Percentiles rank a stretch among this genome's conserved stretches.
These are phyloP conservation scores for Platysternon megacephalum DNA, from an alignment of 2,113 vertebrate genomes.

Conservation along the genomic window DNA sequence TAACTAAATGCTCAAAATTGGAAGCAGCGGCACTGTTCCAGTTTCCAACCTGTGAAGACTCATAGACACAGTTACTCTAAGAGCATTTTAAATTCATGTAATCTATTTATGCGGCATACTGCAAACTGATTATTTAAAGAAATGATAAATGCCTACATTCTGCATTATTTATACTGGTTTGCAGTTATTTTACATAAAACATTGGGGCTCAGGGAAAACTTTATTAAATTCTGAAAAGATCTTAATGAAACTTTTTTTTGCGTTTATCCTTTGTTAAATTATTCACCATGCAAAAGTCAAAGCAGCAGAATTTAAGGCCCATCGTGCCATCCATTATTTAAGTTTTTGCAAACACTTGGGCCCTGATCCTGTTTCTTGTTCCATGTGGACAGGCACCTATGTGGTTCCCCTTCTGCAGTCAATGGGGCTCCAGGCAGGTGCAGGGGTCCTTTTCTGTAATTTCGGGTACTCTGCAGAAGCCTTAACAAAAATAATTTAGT, in stretches of 20 bases:
- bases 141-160: neutral
- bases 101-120: neutral
- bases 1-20: neutral
- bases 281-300: neutral
- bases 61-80: neutral
- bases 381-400: neutral
- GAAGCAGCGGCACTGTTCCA: slow-evolving; percentile 34
- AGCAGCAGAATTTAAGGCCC: neutral
- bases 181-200: neutral
- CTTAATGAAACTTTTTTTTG: neutral
- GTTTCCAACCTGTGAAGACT: neutral
- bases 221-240: neutral
- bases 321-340: neutral
- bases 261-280: neutral
- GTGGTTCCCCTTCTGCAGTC: neutral
- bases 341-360: neutral
- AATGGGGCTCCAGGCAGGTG: neutral
- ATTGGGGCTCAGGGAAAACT: neutral
- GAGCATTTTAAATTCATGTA: neutral
- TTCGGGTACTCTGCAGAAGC: slow-evolving; percentile 12
- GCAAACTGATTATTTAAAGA: neutral
- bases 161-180: neutral
- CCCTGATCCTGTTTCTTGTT: neutral
- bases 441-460: no score
- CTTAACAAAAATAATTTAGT: neutral